These are phyloP conservation scores for Coleophora deauratella DNA, from an alignment of 2,888 invertebrate species.

Conservation along the genomic window DNA sequence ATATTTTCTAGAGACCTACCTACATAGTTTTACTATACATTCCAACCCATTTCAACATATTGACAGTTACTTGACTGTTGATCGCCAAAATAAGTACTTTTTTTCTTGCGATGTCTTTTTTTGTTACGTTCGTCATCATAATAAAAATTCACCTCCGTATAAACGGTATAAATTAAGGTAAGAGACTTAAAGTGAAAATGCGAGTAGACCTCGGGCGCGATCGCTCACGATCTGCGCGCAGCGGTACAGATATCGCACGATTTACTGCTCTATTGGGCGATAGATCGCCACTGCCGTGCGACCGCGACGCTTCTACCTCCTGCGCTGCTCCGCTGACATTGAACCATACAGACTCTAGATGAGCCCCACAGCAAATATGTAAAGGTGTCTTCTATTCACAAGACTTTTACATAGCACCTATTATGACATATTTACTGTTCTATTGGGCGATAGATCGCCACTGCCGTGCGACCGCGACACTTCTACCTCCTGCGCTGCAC, in stretches of 20 bases:
- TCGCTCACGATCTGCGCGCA: conserved; percentile 32
- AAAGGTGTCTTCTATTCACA: too few relatives aligned
- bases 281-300: conserved; percentile 35
- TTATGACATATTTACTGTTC: conserved; percentile 49
- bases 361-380: too few relatives aligned
- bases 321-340: conserved; percentile 2
- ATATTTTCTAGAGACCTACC: too few relatives aligned
- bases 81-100: too few relatives aligned
- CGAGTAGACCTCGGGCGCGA: conserved; percentile 17
- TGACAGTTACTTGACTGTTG: too few relatives aligned
- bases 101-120: too few relatives aligned
- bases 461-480: conserved; percentile 28
- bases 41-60: too few relatives aligned
- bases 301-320: conserved; percentile 18
- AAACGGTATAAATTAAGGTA: too few relatives aligned
- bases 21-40: too few relatives aligned
- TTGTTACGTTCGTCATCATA: too few relatives aligned
- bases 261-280: conserved; percentile 44
- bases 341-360: neutral
- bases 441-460: conserved; percentile 39
- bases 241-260: conserved; percentile 28
- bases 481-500: neutral
- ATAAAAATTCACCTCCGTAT: too few relatives aligned
- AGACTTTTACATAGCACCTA: too few relatives aligned
- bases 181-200: conserved; percentile 1